Evolutionary conservation across 2,113 vertebrate species (phyloP).

Genomic region (Noctilio leporinus): DNA sequence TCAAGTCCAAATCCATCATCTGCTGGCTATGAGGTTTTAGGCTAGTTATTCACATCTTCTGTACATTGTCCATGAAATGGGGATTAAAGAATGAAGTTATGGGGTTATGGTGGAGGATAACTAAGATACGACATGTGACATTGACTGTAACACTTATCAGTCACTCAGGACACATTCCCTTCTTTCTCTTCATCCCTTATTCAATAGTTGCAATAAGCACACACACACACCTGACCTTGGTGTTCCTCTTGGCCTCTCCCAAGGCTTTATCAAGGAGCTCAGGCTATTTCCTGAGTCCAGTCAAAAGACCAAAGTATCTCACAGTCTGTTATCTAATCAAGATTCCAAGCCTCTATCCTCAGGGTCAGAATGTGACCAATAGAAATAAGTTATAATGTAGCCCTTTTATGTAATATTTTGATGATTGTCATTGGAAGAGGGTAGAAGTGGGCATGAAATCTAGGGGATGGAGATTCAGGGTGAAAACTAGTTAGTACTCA

Average conservation of each 20-base stretch:
- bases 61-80: not conserved
- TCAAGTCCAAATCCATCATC: not conserved
- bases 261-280: not conserved
- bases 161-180: not conserved
- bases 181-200: not conserved
- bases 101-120: not conserved
- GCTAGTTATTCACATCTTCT: not conserved
- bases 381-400: not conserved
- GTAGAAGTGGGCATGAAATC: not conserved
- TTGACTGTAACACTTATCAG: not conserved
- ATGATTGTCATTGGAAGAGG: not conserved
- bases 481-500: not conserved
- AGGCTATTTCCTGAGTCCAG: not conserved
- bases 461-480: not conserved
- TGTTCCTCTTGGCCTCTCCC: not conserved
- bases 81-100: not conserved
- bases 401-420: not conserved
- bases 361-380: not conserved
- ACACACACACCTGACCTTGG: not conserved
- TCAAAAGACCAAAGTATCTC: not conserved
- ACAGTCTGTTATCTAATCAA: not conserved
- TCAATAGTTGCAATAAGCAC: not conserved
- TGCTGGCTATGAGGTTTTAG: not conserved
- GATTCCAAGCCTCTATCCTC: not conserved
- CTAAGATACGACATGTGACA: not conserved